Evolutionary conservation across 1,140 invertebrate genomes (phyloP), one percentile per base, ranked within the genome.

Genomic region (Teleogryllus occipitalis): DNA sequence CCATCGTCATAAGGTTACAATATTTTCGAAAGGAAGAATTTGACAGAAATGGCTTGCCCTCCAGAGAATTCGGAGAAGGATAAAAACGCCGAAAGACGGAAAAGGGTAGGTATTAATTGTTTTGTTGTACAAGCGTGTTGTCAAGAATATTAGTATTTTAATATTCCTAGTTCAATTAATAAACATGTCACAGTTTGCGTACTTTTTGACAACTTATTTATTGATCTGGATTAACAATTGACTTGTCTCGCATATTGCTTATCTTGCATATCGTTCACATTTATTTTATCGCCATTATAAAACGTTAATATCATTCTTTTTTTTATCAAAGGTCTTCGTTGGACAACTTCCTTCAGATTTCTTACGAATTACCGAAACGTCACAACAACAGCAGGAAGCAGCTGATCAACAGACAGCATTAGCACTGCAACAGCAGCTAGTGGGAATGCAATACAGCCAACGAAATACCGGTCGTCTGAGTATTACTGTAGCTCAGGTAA

Each of bases 311-410:
- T 10, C 8, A 72, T 65, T 5, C 72, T 21, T n/a, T 73, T 78
- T 10, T 79, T 80, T 81, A 80, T 84, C 81, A 5, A 80, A 93
- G 93, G 92, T 92, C 7, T 89, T 96, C 82, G 83, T 97, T 78
- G 95, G 95, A 5, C 91, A 94, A 27, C 86, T 97, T 8, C 94
- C 96, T 8, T 86, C 89, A 75, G 93, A 95, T 83, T 97, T 97
- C 85, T 88, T 97, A 7, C 90, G 94, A 81, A 85, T 94, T 79
- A 86, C 89, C 48, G 85, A 88, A 8, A 86, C 87, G 7, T 85
- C 86, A 75, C 88, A 90, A 81, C 89, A 93, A 75, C 90, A 91
- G 82, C 92, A 94, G 84, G 89, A 92, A 83, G 89, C 90, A 77
- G 90, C 91, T n/a, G 94, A 96, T 87, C 90, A 93, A 81, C 92